Evolutionary conservation across 2,888 invertebrate genomes (phyloP), one percentile per base, ranked within the genome.

Genomic region (Apotomis turbidana): DNA sequence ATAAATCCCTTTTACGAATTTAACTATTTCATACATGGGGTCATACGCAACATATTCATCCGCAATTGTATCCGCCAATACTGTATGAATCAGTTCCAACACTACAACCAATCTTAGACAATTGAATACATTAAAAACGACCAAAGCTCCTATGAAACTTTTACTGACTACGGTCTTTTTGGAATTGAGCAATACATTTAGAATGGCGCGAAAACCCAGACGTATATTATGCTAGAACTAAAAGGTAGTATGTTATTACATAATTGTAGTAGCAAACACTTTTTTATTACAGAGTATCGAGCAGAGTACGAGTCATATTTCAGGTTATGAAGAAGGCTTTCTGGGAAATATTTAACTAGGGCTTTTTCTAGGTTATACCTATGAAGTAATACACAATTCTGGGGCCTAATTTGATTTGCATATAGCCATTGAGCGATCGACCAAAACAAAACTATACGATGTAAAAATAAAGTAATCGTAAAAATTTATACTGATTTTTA

Each of bases 251-350:
- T 27, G 49, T n/a, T 36, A 36, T 52, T 36, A 62, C n/a, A 13
- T 36, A 13, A 6, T 38, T 41, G 38, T 52, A 54, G 15, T 41
- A 8, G 8, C n/a, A 52, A 12, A 8, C 41, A 15, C 41, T 4
- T 64, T 44, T 49, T 38, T 44, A 49, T 6, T 15, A 38, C 13
- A 44, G 54, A 51, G 15, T 44, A 55, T 62, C 59, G 27, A 27
- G 27, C 15, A 67, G n/a, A 57, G 9, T 67, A 55, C 61, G 67
- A 71, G 3, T 71, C 66, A 71, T 55, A 51, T 67, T 61, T 58
- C 60, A 61, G 60, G 41, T n/a, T 8, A 3, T 54, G 70, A 59
- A 13, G 38, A 46, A 61, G 8, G 66, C n/a, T 27, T 57, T 66
- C 46, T 41, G 27, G 6, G 67, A 51, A 71, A 51, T 15, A 67